phyloP scores from a whole-genome alignment of 1,140 invertebrate genomes.

The Spodoptera frugiperda region DNA sequence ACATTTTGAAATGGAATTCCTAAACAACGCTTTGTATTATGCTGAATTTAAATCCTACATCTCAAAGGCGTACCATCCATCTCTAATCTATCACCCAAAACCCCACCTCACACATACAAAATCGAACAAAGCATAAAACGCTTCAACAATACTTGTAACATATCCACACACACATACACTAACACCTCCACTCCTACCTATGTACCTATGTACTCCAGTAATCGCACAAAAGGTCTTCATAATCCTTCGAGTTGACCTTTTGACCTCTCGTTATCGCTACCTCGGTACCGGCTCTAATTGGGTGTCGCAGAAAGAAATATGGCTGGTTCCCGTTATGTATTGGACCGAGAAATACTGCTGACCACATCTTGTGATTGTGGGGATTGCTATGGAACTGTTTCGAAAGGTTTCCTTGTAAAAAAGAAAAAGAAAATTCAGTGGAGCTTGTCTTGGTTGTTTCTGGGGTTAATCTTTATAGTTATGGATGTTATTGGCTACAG shows the following conservation, averaged over 20 bases:
- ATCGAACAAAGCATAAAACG: too few relatives aligned
- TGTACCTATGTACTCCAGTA: neutral
- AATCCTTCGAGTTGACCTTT: slow-evolving; percentile 39
- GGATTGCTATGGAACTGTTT: neutral
- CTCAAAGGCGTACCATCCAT: too few relatives aligned
- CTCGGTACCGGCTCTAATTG: slow-evolving; percentile 44
- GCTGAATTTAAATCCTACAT: too few relatives aligned
- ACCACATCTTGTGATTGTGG: neutral
- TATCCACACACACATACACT: too few relatives aligned
- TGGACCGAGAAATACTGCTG: slow-evolving; percentile 22
- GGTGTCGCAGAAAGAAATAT: slow-evolving; percentile 46
- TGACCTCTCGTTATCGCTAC: slow-evolving; percentile 49
- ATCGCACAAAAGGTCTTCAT: slow-evolving; percentile 39
- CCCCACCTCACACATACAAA: too few relatives aligned
- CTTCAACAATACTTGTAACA: too few relatives aligned
- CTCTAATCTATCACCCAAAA: too few relatives aligned
- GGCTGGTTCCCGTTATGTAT: slow-evolving; percentile 8
- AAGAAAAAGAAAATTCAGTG: neutral
- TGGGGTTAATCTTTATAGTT: too few relatives aligned
- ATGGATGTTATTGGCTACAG: too few relatives aligned
- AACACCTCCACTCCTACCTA: too few relatives aligned
- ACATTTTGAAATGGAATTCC: too few relatives aligned
- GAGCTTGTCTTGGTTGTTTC: neutral
- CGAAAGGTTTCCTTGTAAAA: neutral
- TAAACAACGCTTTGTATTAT: too few relatives aligned